These are phyloP conservation scores for Caenorhabditis sp. DNA, from an alignment of 2,888 invertebrate species.

Conservation along the genomic window DNA sequence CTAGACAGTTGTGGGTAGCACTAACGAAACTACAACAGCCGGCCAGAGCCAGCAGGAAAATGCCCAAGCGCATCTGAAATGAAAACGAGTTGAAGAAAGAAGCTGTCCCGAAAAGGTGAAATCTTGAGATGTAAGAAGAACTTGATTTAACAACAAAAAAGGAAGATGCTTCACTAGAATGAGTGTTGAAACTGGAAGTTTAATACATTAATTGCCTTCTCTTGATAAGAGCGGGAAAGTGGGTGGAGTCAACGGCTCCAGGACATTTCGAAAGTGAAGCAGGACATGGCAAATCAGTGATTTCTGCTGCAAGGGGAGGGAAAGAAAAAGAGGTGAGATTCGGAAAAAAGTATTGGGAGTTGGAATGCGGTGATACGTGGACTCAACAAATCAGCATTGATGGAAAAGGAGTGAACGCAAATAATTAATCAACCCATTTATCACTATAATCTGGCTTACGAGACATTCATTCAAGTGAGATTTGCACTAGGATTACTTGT, in stretches of 20 bases:
- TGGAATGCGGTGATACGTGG: conserved; percentile 21
- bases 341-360: conserved; percentile 22
- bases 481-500: conserved; percentile 10
- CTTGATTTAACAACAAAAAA: not conserved
- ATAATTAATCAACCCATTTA: conserved; percentile 47
- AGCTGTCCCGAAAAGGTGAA: not conserved
- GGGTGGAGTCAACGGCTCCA: conserved; percentile 44
- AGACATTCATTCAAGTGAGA: conserved; percentile 22
- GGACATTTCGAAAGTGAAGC: conserved; percentile 26
- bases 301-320: conserved; percentile 43
- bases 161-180: not conserved
- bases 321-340: conserved; percentile 16
- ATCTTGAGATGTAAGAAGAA: not conserved
- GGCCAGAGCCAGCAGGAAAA: conserved; percentile 70
- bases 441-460: conserved; percentile 30
- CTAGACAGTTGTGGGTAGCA: conserved; percentile 66
- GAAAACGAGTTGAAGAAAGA: not conserved
- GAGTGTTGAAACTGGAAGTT: conserved; percentile 18
- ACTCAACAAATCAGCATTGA: conserved; percentile 8
- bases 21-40: conserved; percentile 64
- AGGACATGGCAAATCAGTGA: conserved; percentile 44
- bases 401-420: conserved; percentile 42
- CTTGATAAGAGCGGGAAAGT: conserved; percentile 54
- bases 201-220: conserved; percentile 62
- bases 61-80: conserved; percentile 74